Evolutionary conservation across 2,797 vertebrate genomes (phyloP).

Genomic region (Leuciscus waleckii): DNA sequence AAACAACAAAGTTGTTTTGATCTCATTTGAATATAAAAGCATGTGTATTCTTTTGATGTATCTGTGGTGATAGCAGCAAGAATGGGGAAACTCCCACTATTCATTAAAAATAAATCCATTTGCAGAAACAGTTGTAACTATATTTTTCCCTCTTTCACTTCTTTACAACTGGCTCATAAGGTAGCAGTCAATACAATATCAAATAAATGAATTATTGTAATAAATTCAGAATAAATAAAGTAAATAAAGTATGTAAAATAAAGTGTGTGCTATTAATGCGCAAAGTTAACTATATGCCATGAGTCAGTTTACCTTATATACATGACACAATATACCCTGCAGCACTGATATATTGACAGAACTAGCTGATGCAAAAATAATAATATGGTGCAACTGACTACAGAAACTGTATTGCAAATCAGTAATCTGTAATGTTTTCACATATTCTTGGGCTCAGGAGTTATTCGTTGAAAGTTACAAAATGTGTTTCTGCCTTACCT

Average conservation of each 20-base stretch:
- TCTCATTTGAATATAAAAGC: slow-evolving; percentile 64
- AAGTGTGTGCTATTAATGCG: background rate
- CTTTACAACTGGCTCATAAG: slow-evolving; percentile 28
- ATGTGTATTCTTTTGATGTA: slow-evolving; percentile 57
- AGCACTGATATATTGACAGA: background rate
- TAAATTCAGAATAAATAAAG: background rate
- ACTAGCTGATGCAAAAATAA: background rate
- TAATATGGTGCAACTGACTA: background rate
- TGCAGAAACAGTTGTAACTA: slow-evolving; percentile 39
- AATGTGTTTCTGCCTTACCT: background rate
- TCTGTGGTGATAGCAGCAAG: slow-evolving; percentile 46
- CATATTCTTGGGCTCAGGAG: background rate
- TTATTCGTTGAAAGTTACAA: background rate
- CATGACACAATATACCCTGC: background rate
- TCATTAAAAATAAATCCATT: slow-evolving; percentile 60
- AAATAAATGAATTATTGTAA: background rate
- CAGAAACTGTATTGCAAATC: background rate
- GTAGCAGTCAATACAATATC: background rate
- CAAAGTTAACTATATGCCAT: no score
- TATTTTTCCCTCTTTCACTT: slow-evolving; percentile 17
- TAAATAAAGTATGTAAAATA: no score
- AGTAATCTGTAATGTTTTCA: background rate
- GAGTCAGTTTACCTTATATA: background rate
- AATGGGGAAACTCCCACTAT: slow-evolving; percentile 59
- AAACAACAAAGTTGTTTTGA: slow-evolving; percentile 47